phyloP scores from a whole-genome alignment of 2,888 invertebrate genomes.

The Plebejus anna region DNA sequence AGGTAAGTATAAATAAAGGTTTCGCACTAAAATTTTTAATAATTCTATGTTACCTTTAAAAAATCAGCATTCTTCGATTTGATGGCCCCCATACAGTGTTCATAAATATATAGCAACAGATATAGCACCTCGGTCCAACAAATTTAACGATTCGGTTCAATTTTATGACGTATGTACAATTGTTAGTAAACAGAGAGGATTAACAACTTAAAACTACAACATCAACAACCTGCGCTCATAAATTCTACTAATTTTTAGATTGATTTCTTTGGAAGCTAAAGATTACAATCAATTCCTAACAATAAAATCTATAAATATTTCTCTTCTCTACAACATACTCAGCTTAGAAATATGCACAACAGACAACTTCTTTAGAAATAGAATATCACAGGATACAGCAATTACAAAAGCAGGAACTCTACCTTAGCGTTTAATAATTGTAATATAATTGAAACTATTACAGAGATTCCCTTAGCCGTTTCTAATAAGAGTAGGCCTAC shows the following conservation, averaged over 20 bases:
- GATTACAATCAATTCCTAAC: conserved; percentile 44
- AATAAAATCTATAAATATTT: conserved; percentile 48
- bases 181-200: conserved; percentile 19
- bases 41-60: conserved; percentile 54
- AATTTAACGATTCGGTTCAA: conserved; percentile 26
- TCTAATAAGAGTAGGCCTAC: conserved; percentile 54
- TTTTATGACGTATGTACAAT: conserved; percentile 19
- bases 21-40: conserved; percentile 30
- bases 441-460: conserved; percentile 45
- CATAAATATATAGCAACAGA: conserved; percentile 45
- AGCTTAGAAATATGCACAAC: conserved; percentile 56
- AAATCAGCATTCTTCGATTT: conserved; percentile 67
- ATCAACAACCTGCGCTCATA: conserved; percentile 46
- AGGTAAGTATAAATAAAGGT: background rate
- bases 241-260: conserved; percentile 32
- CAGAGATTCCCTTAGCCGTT: conserved; percentile 46
- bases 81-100: conserved; percentile 72
- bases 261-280: conserved; percentile 33
- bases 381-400: conserved; percentile 75
- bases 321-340: conserved; percentile 52
- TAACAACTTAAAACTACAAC: conserved; percentile 34
- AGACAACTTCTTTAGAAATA: conserved; percentile 51
- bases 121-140: conserved; percentile 33
- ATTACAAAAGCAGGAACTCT: conserved; percentile 74
- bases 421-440: conserved; percentile 53